A percentile compares a stretch with the other conserved stretches of the same genome.
These are phyloP conservation scores for Coenonympha arcania DNA, from an alignment of 2,888 invertebrate species.

Conservation along the genomic window DNA sequence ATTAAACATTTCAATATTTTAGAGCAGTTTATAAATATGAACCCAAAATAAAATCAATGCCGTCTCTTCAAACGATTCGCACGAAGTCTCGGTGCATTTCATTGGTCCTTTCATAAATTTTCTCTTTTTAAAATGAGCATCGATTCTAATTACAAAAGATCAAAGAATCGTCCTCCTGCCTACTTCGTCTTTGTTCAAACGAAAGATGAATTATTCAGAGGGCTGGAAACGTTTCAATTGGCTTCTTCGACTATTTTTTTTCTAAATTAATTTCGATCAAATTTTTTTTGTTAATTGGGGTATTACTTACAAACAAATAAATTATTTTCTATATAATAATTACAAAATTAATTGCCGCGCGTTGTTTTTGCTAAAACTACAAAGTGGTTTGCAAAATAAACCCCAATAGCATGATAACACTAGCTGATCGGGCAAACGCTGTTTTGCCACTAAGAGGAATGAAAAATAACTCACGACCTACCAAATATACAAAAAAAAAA, in stretches of 20 bases:
- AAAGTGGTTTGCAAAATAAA: too few species aligned
- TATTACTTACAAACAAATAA: background rate
- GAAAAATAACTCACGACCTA: too few species aligned
- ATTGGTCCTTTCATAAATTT: slow-evolving; percentile 63
- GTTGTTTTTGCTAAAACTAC: too few species aligned
- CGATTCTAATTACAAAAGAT: slow-evolving; percentile 76
- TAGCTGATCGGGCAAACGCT: too few species aligned
- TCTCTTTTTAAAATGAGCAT: slow-evolving; percentile 74
- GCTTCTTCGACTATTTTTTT: slow-evolving; percentile 70
- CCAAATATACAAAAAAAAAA: too few species aligned
- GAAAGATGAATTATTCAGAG: slow-evolving; percentile 75
- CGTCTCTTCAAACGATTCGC: slow-evolving; percentile 57
- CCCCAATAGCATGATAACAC: too few species aligned
- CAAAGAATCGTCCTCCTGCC: slow-evolving; percentile 74
- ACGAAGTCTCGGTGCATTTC: slow-evolving; percentile 69
- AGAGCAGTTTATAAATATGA: background rate
- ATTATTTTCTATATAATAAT: too few species aligned
- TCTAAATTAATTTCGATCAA: slow-evolving; percentile 63
- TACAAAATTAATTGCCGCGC: too few species aligned
- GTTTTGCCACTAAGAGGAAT: too few species aligned
- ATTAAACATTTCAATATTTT: too few species aligned
- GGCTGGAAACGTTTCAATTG: slow-evolving; percentile 75
- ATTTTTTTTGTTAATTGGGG: slow-evolving; percentile 39
- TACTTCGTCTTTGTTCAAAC: slow-evolving; percentile 73
- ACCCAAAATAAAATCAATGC: slow-evolving; percentile 48